Conservation (phyloP, 1,140 invertebrate genomes). For the Trialeurodes vaporariorum region DNA sequence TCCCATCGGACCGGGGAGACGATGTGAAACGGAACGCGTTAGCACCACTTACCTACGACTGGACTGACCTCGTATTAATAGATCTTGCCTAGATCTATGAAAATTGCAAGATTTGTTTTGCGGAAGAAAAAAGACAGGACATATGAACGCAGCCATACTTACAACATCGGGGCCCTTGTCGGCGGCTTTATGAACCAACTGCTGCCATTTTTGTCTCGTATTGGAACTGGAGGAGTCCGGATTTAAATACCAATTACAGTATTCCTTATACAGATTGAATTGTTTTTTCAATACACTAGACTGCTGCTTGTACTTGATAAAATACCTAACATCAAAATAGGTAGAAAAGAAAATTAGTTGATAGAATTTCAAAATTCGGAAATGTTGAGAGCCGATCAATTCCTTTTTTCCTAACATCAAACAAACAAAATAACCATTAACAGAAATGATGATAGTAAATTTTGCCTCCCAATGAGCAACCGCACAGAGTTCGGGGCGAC, state of each 20-base stretch:
- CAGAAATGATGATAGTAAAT: too few relatives aligned
- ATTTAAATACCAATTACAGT: conserved; percentile 54
- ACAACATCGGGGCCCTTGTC: conserved; percentile 45
- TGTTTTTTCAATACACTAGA: conserved; percentile 55
- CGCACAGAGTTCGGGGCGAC: too few relatives aligned
- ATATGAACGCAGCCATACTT: too few relatives aligned
- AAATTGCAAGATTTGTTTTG: too few relatives aligned
- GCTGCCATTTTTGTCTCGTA: conserved; percentile 59
- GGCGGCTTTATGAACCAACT: conserved; percentile 41
- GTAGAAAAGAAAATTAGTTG: conserved; percentile 1
- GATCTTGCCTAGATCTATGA: too few relatives aligned
- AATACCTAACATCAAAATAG: conserved; percentile 46
- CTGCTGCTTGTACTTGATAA: conserved; percentile 49
- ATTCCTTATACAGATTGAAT: conserved; percentile 49
- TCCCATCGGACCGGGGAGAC: too few relatives aligned
- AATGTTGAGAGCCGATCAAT: conserved; percentile 9
- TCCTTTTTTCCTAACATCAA: neutral
- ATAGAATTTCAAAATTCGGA: conserved; percentile 30
- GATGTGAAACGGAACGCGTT: too few relatives aligned
- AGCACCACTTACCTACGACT: too few relatives aligned
- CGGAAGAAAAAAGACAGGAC: too few relatives aligned
- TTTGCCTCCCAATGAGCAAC: too few relatives aligned
- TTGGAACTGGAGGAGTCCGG: conserved; percentile 37
- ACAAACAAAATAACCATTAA: too few relatives aligned
- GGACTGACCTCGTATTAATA: too few relatives aligned